These are phyloP conservation scores for Phocides pigmalion DNA, from an alignment of 1,140 invertebrate species.

Conservation along the genomic window DNA sequence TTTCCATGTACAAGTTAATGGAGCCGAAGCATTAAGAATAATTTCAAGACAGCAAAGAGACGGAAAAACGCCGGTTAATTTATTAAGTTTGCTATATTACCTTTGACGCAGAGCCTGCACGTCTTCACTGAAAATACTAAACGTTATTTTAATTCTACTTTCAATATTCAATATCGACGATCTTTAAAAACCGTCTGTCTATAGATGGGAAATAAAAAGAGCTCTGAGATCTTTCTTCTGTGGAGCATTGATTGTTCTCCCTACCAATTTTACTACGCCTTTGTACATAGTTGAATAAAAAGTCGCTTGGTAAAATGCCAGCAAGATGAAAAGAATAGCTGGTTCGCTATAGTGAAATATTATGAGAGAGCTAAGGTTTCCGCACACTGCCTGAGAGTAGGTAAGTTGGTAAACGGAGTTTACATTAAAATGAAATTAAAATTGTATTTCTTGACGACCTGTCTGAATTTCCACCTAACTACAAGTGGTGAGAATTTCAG, in stretches of 20 bases:
- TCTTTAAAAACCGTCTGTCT: constrained; percentile 58
- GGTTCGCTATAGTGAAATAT: constrained; percentile 60
- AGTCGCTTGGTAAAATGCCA: constrained; percentile 76
- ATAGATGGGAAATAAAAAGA: constrained; percentile 57
- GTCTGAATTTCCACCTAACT: too few species aligned
- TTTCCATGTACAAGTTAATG: too few species aligned
- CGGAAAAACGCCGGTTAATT: too few species aligned
- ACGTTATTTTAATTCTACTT: constrained; percentile 34
- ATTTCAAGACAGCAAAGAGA: too few species aligned
- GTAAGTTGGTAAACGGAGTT: constrained; percentile 27
- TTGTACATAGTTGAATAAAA: constrained; percentile 72
- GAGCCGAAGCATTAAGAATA: too few species aligned
- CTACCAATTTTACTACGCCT: constrained; percentile 61
- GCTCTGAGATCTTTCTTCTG: constrained; percentile 64
- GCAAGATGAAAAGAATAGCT: constrained; percentile 69
- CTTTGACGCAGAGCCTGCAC: too few species aligned
- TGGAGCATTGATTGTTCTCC: constrained; percentile 70
- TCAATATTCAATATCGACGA: constrained; percentile 50
- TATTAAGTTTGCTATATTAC: too few species aligned
- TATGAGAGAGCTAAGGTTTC: constrained; percentile 43
- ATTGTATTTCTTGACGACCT: background rate
- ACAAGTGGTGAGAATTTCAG: too few species aligned
- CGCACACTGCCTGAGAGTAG: constrained; percentile 29
- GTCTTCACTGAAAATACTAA: constrained; percentile 1
- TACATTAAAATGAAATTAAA: background rate